Base-by-base conservation (phyloP, 2,888 invertebrate genomes). In the Gymnoscelis rufifasciata region DNA sequence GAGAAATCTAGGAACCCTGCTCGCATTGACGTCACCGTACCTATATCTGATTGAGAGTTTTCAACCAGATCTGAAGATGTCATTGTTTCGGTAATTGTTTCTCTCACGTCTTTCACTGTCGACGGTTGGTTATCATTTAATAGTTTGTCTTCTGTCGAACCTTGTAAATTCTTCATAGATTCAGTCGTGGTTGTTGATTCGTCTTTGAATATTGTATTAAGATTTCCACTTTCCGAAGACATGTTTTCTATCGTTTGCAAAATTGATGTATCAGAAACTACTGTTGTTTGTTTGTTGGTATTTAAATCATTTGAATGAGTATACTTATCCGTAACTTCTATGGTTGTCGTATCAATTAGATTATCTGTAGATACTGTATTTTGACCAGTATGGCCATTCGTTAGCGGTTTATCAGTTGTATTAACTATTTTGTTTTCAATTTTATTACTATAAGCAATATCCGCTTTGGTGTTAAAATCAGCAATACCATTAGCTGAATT, bases 1-100 rank as follows among this genome's bases (percentile, higher is more conserved):
- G 77, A 74, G 37, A 72, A 71, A 54, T 83, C 73, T 53, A 80
- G 56, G 52, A 70, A 83, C 3, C 84, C 84, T 28, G 74, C 84
- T 52, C 83, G 65, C 60, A 68, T 78, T 5, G 82, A 74, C 36
- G 71, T 67, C 10, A 81, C 64, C 7, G 67, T 64, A 11, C 68
- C 74, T 39, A 59, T 62, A 8, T 44, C 55, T 19, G 40, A 7
- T 28, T 38, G 38, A 15, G 33, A 38, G 14, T 28, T 46, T 33
- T 39, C 38, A 40, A 28, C 36, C 14, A 53, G 46, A 15, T 36
- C 30, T 44, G 38, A 29, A 10, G 49, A 39, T 10, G 37, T 23
- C 31, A 42, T 36, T 8, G 29, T 31, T 40, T 51, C 43, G 36
- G 29, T 44, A 13, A 14, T 2, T 19, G 31, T 59, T 23, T 7